Percentiles rank a stretch among this genome's conserved stretches.
Evolutionary conservation across 1,140 invertebrate species (phyloP).

Genomic region (Akabosia matsudoensis): DNA sequence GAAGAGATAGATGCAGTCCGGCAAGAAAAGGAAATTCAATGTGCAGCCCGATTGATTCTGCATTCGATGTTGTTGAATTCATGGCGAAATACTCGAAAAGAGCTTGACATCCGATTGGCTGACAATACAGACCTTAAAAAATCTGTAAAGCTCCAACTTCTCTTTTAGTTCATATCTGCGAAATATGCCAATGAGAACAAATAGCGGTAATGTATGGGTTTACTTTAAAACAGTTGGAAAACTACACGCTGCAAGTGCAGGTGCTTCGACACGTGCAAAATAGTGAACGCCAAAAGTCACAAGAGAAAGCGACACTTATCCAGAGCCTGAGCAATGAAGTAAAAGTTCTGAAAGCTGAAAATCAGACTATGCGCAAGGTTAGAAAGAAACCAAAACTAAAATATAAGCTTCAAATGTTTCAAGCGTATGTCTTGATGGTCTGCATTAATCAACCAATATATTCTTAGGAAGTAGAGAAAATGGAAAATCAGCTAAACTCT

Average conservation of each 20-base stretch:
- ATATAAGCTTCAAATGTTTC: not conserved
- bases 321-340: conserved; percentile 25
- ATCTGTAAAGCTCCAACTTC: conserved; percentile 17
- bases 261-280: conserved; percentile 39
- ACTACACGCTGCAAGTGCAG: conserved; percentile 35
- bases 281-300: conserved; percentile 17
- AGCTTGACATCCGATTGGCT: not conserved
- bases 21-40: conserved; percentile 13
- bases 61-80: conserved; percentile 32
- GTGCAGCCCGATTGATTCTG: conserved; percentile 38
- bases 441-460: no score
- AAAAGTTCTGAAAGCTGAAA: conserved; percentile 17
- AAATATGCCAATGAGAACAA: no score
- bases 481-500: conserved; percentile 29
- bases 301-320: conserved; percentile 31
- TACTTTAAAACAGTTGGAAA: conserved; percentile 30
- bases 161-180: not conserved
- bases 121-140: conserved; percentile 31
- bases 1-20: no score
- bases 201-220: no score
- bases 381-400: not conserved
- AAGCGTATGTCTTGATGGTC: not conserved
- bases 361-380: not conserved
- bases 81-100: conserved; percentile 19
- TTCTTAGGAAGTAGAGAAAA: conserved; percentile 28